A percentile compares a stretch with the other conserved stretches of the same genome.
These are phyloP conservation scores for Ophioninae sp. DNA, from an alignment of 2,888 invertebrate genomes.

Conservation along the genomic window DNA sequence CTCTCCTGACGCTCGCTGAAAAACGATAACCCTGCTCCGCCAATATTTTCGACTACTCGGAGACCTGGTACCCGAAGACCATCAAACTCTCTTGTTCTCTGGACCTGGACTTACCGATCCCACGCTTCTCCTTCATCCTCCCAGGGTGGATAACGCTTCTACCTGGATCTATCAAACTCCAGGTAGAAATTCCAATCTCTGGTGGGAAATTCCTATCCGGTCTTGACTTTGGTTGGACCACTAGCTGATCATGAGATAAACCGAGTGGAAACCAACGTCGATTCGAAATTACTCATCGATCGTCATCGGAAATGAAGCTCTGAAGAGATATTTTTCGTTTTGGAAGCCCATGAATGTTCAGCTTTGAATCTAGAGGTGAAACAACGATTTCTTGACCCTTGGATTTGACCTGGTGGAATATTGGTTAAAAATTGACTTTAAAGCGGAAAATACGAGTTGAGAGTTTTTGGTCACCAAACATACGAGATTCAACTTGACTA, in stretches of 20 bases:
- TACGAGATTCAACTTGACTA: too few species aligned
- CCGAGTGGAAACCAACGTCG: not conserved
- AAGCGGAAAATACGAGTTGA: too few species aligned
- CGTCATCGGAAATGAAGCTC: not conserved
- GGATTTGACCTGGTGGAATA: too few species aligned
- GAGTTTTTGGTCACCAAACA: too few species aligned
- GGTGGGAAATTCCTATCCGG: not conserved
- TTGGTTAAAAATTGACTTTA: too few species aligned
- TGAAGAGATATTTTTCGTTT: not conserved
- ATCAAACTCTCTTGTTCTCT: not conserved
- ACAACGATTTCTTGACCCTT: not conserved
- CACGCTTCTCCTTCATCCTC: not conserved
- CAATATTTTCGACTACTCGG: not conserved
- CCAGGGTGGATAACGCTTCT: not conserved
- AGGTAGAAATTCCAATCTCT: not conserved
- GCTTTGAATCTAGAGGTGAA: not conserved
- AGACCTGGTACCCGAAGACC: not conserved
- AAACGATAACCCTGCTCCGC: not conserved
- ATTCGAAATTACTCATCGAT: not conserved
- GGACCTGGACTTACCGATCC: not conserved
- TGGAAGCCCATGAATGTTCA: not conserved
- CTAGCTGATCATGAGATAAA: not conserved
- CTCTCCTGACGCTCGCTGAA: not conserved
- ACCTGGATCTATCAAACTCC: not conserved
- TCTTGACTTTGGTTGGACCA: not conserved